Evolutionary conservation across 2,113 vertebrate genomes (phyloP).

Genomic region (Proteles cristata): DNA sequence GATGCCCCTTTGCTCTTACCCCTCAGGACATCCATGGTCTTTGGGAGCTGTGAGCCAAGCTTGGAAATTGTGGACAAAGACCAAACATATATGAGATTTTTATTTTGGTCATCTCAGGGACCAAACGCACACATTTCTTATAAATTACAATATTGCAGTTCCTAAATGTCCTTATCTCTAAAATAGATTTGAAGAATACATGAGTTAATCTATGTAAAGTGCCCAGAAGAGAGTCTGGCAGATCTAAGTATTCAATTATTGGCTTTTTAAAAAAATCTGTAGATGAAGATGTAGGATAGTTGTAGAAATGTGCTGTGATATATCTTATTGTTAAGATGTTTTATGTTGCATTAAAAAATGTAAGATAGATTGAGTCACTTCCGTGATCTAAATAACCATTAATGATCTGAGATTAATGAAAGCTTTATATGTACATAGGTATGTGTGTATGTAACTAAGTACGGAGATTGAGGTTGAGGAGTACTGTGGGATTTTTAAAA

Average conservation of each 20-base stretch:
- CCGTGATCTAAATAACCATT: not conserved
- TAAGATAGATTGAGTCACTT: not conserved
- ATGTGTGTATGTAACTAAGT: not conserved
- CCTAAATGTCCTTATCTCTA: conserved; percentile 37
- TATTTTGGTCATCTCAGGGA: not conserved
- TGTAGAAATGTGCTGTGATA: conserved; percentile 26
- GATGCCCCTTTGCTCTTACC: not conserved
- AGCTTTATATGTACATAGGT: not conserved
- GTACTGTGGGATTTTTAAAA: not conserved
- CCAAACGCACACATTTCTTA: not conserved
- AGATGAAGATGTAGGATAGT: not conserved
- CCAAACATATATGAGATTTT: not conserved
- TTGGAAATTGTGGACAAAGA: not conserved
- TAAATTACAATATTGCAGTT: not conserved
- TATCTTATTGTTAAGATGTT: conserved; percentile 19
- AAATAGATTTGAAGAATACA: not conserved
- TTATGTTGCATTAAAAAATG: conserved; percentile 42
- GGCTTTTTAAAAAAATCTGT: not conserved
- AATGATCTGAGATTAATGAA: not conserved
- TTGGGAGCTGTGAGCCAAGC: not conserved
- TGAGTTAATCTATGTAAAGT: not conserved
- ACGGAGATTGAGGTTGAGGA: not conserved
- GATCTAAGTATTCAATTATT: not conserved
- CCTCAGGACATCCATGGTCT: not conserved
- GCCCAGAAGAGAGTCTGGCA: not conserved